Evolutionary conservation across 2,797 vertebrate genomes (phyloP).

Genomic region (Moxostoma hubbsi): DNA sequence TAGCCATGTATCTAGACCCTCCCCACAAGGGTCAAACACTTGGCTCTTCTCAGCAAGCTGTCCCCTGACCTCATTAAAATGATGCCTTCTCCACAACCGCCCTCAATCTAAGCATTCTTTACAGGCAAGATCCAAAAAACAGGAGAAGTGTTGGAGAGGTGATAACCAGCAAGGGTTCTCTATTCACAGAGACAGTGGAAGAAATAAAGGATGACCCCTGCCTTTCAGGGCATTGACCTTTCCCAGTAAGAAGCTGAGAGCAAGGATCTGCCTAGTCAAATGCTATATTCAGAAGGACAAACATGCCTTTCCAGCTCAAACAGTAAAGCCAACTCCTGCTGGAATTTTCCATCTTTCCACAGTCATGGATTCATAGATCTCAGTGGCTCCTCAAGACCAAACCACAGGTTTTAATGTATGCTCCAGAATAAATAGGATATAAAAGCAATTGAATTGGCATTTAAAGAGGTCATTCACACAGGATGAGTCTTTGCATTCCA

Average conservation of each 20-base stretch:
- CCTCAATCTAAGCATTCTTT: conserved; percentile 28
- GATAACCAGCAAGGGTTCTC: conserved; percentile 45
- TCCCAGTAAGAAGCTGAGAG: conserved; percentile 23
- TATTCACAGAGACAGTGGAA: conserved; percentile 13
- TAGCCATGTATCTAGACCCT: conserved; percentile 30
- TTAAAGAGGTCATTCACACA: not conserved
- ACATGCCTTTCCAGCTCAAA: conserved; percentile 45
- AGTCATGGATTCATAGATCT: conserved; percentile 36
- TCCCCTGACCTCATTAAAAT: conserved; percentile 49
- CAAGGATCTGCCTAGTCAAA: conserved; percentile 37
- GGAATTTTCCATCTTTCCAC: conserved; percentile 49
- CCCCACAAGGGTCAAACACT: conserved; percentile 14
- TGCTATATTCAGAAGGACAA: conserved; percentile 26
- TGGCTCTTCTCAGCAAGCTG: conserved; percentile 45
- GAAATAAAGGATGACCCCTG: conserved; percentile 33
- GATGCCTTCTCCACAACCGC: conserved; percentile 35
- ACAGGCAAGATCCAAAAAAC: conserved; percentile 40
- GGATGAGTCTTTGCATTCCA: no score
- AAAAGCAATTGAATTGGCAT: not conserved
- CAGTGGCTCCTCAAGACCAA: conserved; percentile 21
- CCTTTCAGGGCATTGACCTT: conserved; percentile 30
- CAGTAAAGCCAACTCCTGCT: conserved; percentile 28
- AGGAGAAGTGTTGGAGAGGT: conserved; percentile 46
- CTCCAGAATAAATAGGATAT: conserved; percentile 10
- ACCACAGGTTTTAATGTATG: conserved; percentile 26